Evolutionary conservation across 1,140 invertebrate genomes (phyloP).

Genomic region (Zaprionus inermis): DNA sequence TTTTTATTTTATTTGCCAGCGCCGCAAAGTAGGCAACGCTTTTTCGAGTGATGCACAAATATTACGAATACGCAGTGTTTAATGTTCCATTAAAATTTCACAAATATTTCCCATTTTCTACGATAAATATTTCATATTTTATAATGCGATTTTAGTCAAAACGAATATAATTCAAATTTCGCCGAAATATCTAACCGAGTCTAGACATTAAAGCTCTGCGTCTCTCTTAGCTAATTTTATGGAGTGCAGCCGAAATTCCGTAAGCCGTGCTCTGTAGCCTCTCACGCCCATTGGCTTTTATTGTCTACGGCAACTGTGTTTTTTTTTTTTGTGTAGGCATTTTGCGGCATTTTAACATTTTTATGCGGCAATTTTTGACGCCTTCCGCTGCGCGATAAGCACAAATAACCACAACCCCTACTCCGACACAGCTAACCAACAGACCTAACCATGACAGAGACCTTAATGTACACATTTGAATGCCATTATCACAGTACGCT

Average conservation of each 20-base stretch:
- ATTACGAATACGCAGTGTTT: slow-evolving; percentile 20
- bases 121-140: neutral
- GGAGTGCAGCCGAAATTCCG: slow-evolving; percentile 18
- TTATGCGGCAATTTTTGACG: slow-evolving; percentile 71
- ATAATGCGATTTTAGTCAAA: neutral
- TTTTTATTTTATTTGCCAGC: slow-evolving; percentile 13
- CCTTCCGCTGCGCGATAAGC: slow-evolving; percentile 61
- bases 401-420: slow-evolving; percentile 16
- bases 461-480: slow-evolving; percentile 79
- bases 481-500: slow-evolving; percentile 71
- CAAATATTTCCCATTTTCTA: neutral
- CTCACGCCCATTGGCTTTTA: slow-evolving; percentile 64
- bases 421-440: slow-evolving; percentile 1
- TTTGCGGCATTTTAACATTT: slow-evolving; percentile 60
- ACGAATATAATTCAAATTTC: neutral
- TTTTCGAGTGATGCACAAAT: slow-evolving; percentile 9
- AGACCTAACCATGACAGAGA: slow-evolving; percentile 34
- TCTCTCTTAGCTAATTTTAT: slow-evolving; percentile 5
- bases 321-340: slow-evolving; percentile 28
- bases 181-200: neutral
- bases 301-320: slow-evolving; percentile 26
- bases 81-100: neutral
- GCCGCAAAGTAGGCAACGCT: slow-evolving; percentile 35
- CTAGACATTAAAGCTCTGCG: neutral
- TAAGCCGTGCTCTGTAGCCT: slow-evolving; percentile 17